Percentiles rank a stretch among this genome's conserved stretches.
phyloP scores from a whole-genome alignment of 2,113 vertebrate species.

The Epinephelus fuscoguttatus region DNA sequence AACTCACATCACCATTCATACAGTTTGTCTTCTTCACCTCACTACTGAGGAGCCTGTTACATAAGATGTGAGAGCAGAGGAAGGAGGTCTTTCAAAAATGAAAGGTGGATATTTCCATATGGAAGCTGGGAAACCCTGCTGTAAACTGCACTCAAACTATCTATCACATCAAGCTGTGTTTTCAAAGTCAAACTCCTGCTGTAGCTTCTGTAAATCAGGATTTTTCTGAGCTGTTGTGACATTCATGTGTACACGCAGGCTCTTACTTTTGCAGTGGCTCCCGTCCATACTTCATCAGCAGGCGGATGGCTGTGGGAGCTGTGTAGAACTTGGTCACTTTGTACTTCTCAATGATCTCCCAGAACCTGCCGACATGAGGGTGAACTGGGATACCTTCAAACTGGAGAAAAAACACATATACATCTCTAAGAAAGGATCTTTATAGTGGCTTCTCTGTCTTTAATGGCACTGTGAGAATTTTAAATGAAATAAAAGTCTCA shows the following conservation, averaged over 20 bases:
- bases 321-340: conserved; percentile 87
- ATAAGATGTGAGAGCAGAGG: conserved; percentile 4
- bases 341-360: conserved; percentile 87
- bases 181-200: conserved; percentile 26
- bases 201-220: neutral
- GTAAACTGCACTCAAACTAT: neutral
- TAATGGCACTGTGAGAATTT: neutral
- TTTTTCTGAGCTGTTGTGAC: neutral
- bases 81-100: conserved; percentile 1
- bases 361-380: conserved; percentile 84
- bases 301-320: conserved; percentile 85
- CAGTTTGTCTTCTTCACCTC: neutral
- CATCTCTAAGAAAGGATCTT: no score
- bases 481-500: neutral
- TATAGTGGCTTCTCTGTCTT: accelerated
- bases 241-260: neutral
- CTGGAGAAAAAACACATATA: conserved; percentile 63
- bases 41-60: neutral
- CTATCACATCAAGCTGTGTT: neutral
- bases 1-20: neutral
- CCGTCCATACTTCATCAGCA: conserved; percentile 86
- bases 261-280: conserved; percentile 83
- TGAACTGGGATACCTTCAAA: conserved; percentile 86
- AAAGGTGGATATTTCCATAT: conserved; percentile 11
- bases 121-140: neutral